Percentiles rank a stretch among this genome's conserved stretches.
Conservation (phyloP, 2,888 invertebrate genomes). For the Lepidocyrtinus sp. region DNA sequence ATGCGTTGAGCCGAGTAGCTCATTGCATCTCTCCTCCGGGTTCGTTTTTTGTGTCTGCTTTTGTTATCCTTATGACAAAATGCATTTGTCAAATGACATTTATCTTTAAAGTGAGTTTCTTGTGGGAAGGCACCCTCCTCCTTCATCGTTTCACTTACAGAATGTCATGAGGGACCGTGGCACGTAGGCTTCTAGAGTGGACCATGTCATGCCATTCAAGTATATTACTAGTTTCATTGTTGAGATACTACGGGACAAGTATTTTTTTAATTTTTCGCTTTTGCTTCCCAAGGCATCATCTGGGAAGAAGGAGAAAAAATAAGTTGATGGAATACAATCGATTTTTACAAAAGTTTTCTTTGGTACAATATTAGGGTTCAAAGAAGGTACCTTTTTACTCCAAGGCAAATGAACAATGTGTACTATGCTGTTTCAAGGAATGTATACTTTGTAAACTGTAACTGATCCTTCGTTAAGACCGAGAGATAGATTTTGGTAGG, state of each 20-base stretch:
- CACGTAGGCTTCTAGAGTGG: not conserved
- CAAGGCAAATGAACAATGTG: no score
- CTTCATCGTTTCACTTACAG: not conserved
- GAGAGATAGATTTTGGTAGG: no score
- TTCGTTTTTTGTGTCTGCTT: not conserved
- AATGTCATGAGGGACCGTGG: no score
- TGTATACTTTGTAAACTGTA: no score
- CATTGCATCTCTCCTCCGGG: conserved; percentile 23
- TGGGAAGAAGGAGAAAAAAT: no score
- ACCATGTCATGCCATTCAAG: not conserved
- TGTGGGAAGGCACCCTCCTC: not conserved
- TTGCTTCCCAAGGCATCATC: no score
- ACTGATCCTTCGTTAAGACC: no score
- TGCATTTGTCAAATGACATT: conserved; percentile 58
- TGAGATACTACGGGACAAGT: not conserved
- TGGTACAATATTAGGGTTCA: no score
- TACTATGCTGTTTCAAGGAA: no score
- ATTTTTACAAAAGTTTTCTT: no score
- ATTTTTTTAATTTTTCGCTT: not conserved
- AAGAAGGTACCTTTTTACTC: no score
- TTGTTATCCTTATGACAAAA: conserved; percentile 41
- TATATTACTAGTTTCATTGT: no score
- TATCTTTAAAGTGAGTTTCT: conserved; percentile 3
- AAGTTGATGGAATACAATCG: not conserved
- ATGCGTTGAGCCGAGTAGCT: not conserved